Percentiles rank a stretch among this genome's conserved stretches.
Evolutionary conservation across 2,888 invertebrate genomes (phyloP).

Genomic region (Synergus itoensis): DNA sequence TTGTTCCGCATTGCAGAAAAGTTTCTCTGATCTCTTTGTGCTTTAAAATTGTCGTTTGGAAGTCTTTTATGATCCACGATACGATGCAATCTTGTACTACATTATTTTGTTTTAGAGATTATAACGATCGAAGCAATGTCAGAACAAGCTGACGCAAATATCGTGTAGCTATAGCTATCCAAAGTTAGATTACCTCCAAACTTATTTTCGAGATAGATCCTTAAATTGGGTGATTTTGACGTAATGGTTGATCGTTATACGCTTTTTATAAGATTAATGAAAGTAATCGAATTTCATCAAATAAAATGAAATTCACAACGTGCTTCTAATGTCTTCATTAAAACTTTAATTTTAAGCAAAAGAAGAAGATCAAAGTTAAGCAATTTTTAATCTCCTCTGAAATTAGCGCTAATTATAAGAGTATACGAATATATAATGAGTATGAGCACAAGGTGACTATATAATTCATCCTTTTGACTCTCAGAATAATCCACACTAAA

Average conservation of each 20-base stretch:
- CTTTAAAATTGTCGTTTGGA: conserved; percentile 25
- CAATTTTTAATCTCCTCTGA: neutral
- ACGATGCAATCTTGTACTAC: conserved; percentile 13
- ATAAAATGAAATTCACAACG: conserved; percentile 3
- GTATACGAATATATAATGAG: neutral
- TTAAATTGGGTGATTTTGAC: conserved; percentile 27
- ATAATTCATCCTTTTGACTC: conserved; percentile 19
- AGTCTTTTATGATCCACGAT: conserved; percentile 24
- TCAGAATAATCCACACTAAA: conserved; percentile 16
- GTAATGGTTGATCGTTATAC: conserved; percentile 30
- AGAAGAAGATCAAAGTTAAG: neutral
- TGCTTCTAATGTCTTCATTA: conserved; percentile 12
- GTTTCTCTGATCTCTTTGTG: conserved; percentile 9
- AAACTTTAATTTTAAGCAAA: neutral
- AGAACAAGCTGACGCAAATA: conserved; percentile 40
- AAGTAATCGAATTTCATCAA: neutral
- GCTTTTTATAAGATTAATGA: conserved; percentile 6
- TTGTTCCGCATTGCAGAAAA: conserved; percentile 5
- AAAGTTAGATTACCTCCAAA: conserved; percentile 33
- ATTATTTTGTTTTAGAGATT: conserved; percentile 40
- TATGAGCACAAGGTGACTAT: neutral
- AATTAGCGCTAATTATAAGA: neutral
- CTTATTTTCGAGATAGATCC: conserved; percentile 30
- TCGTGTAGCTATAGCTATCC: conserved; percentile 6
- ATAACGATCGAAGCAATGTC: conserved; percentile 37